A percentile compares a stretch with the other conserved stretches of the same genome.
phyloP scores from a whole-genome alignment of 2,888 invertebrate species.

The Sinopyrophorus schimmeli region DNA sequence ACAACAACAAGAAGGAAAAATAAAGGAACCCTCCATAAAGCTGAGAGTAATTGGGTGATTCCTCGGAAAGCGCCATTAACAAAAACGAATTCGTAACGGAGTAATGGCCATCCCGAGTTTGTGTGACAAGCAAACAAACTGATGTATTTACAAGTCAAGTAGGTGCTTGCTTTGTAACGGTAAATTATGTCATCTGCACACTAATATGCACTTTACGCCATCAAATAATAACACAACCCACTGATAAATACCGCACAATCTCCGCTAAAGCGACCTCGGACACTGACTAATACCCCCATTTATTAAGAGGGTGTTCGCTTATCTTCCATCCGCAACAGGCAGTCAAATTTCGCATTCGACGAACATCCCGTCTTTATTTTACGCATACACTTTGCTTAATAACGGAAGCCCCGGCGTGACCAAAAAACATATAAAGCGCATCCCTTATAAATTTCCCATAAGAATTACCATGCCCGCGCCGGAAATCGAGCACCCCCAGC shows the following conservation, averaged over 20 bases:
- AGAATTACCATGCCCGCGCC: conserved; percentile 10
- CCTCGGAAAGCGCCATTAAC: conserved; percentile 14
- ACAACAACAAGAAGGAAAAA: too few relatives aligned
- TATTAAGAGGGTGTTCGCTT: conserved; percentile 35
- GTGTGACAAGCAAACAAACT: conserved; percentile 29
- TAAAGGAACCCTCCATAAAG: conserved; percentile 13
- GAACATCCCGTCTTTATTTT: conserved; percentile 18
- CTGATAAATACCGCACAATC: conserved; percentile 30
- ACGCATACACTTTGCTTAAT: conserved; percentile 12
- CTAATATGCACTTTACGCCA: conserved; percentile 23
- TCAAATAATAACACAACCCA: conserved; percentile 21
- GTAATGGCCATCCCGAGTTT: conserved; percentile 18
- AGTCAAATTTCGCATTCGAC: conserved; percentile 29
- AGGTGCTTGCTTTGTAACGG: conserved; percentile 13
- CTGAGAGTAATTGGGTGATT: conserved; percentile 10
- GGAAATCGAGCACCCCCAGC: conserved; percentile 10
- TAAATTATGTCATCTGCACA: conserved; percentile 28
- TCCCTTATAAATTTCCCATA: conserved; percentile 24
- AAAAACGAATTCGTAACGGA: conserved; percentile 23
- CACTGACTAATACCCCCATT: conserved; percentile 36
- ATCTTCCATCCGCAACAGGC: conserved; percentile 24
- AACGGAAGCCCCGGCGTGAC: conserved; percentile 10
- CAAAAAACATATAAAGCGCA: conserved; percentile 15
- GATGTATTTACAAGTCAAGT: conserved; percentile 30
- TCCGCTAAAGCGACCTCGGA: conserved; percentile 35